Percentiles rank a stretch among this genome's conserved stretches.
Evolutionary conservation across 2,113 vertebrate genomes (phyloP).

Genomic region (Saccopteryx bilineata): DNA sequence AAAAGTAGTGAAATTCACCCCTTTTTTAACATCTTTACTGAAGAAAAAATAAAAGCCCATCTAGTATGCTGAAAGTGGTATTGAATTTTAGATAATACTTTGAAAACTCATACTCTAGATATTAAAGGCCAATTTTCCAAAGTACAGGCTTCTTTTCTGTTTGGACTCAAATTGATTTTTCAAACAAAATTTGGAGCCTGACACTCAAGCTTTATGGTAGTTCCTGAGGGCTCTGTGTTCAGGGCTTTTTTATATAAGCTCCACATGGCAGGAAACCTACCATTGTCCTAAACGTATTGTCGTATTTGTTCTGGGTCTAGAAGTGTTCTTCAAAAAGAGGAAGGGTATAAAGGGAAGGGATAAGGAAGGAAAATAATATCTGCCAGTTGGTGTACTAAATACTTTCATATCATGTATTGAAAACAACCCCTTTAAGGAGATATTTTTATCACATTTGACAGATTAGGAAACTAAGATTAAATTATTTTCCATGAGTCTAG

Average conservation of each 20-base stretch:
- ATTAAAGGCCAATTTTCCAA: constrained; percentile 69
- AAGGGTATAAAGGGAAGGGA: not conserved
- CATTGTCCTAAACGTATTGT: constrained; percentile 18
- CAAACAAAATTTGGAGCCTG: constrained; percentile 58
- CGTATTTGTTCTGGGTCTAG: constrained; percentile 23
- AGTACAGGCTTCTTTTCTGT: constrained; percentile 45
- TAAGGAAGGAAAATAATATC: constrained; percentile 2
- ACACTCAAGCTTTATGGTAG: constrained; percentile 50
- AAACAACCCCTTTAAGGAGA: not conserved
- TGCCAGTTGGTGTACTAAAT: not conserved
- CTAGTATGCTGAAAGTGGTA: constrained; percentile 53
- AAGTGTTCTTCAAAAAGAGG: constrained; percentile 55
- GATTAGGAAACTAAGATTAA: constrained; percentile 15
- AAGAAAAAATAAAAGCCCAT: constrained; percentile 57
- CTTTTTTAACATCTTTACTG: constrained; percentile 60
- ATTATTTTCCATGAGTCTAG: constrained; percentile 3
- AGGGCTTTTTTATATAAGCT: not conserved
- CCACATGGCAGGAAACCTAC: not conserved
- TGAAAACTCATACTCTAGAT: constrained; percentile 58
- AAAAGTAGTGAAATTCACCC: constrained; percentile 62
- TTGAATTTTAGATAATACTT: constrained; percentile 69
- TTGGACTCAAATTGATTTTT: constrained; percentile 61
- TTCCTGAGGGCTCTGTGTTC: not conserved
- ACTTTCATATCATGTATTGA: constrained; percentile 16
- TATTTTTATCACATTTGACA: constrained; percentile 38